These are phyloP conservation scores for Parauchenoglanis punctatus DNA, from an alignment of 2,797 vertebrate genomes.

Conservation along the genomic window DNA sequence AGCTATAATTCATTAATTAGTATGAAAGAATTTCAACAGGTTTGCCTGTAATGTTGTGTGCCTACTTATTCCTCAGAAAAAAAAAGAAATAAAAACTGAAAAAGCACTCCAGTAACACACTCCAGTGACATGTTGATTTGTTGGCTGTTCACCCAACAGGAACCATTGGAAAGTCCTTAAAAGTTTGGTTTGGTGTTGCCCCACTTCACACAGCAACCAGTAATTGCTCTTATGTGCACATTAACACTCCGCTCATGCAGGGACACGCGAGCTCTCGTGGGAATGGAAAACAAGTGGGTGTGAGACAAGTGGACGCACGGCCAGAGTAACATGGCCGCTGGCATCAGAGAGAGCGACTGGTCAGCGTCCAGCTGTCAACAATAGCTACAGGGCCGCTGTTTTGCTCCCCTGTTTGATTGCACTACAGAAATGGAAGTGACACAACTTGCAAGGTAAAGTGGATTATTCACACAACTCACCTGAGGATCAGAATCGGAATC, in stretches of 20 bases:
- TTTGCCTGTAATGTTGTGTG: background rate
- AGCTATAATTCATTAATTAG: background rate
- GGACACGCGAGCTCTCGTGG: slow-evolving; percentile 68
- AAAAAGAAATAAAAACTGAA: background rate
- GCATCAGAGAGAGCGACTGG: slow-evolving; percentile 28
- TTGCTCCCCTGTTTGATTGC: background rate
- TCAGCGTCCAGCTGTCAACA: slow-evolving; percentile 41
- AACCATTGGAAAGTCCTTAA: slow-evolving; percentile 68
- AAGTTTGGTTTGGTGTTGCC: slow-evolving; percentile 64
- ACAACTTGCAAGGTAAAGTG: background rate
- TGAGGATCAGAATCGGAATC: no score
- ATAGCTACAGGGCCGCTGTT: background rate
- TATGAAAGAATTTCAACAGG: background rate
- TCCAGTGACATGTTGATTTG: slow-evolving; percentile 52
- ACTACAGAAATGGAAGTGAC: background rate
- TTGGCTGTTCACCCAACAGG: slow-evolving; percentile 66
- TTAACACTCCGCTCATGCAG: slow-evolving; percentile 57
- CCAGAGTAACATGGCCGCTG: slow-evolving; percentile 33
- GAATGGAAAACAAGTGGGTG: slow-evolving; percentile 74
- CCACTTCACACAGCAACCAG: slow-evolving; percentile 69
- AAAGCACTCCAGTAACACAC: slow-evolving; percentile 30
- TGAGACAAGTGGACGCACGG: slow-evolving; percentile 70
- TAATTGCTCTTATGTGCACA: slow-evolving; percentile 68
- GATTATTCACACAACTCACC: background rate
- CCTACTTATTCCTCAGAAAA: background rate